phyloP scores from a whole-genome alignment of 2,113 vertebrate species.

The Crotalus horridus region DNA sequence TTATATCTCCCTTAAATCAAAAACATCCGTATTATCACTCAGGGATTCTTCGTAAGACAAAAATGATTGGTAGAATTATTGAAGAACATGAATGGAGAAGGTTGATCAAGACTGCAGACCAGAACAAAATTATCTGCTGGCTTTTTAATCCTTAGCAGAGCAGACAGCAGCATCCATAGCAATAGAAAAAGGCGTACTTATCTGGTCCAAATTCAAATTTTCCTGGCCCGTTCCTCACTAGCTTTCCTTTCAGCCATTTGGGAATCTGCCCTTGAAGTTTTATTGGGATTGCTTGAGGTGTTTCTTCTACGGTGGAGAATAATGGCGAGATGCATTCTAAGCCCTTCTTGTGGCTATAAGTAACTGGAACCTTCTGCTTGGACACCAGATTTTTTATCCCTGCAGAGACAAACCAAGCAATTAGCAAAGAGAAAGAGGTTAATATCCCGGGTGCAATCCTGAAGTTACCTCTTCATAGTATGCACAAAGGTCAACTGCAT shows the following conservation, averaged over 20 bases:
- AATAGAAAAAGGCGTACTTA: constrained; percentile 65
- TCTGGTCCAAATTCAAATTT: constrained; percentile 92
- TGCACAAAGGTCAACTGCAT: background rate
- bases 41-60: background rate
- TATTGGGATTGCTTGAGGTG: constrained; percentile 69
- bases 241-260: constrained; percentile 81
- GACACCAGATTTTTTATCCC: constrained; percentile 44
- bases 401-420: constrained; percentile 45
- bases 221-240: constrained; percentile 88
- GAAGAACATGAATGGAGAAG: background rate
- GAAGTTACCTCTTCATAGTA: background rate
- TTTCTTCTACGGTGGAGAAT: constrained; percentile 77
- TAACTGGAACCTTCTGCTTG: constrained; percentile 15
- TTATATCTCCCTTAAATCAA: background rate
- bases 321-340: constrained; percentile 76
- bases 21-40: background rate
- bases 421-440: background rate
- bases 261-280: constrained; percentile 78
- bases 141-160: background rate
- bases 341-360: constrained; percentile 51
- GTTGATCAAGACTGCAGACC: background rate
- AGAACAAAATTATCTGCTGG: background rate
- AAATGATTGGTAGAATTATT: background rate
- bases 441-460: background rate
- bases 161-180: background rate